A percentile compares a stretch with the other conserved stretches of the same genome.
phyloP scores from a whole-genome alignment of 2,797 vertebrate genomes.

The Babyrousa celebensis region DNA sequence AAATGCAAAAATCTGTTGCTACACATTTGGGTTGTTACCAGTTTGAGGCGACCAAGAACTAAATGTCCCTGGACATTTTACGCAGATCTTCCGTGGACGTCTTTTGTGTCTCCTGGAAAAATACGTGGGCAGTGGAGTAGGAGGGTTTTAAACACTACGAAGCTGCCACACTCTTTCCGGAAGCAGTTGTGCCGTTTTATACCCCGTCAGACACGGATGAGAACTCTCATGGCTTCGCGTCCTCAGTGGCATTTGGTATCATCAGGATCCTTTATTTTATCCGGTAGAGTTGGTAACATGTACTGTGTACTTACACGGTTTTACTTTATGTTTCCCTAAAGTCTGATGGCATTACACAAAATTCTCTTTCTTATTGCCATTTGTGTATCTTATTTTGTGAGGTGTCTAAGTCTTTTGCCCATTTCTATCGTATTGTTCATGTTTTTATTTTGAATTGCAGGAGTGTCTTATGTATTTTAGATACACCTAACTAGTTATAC shows the following conservation, averaged over 20 bases:
- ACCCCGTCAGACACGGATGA: background rate
- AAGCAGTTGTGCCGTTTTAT: slow-evolving; percentile 34
- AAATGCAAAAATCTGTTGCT: slow-evolving; percentile 50
- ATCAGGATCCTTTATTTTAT: background rate
- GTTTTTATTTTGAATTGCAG: slow-evolving; percentile 23
- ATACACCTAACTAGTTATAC: background rate
- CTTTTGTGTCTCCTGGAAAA: slow-evolving; percentile 39
- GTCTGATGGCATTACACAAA: background rate
- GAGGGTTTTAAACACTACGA: slow-evolving; percentile 8
- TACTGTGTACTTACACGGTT: background rate
- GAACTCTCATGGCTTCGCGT: background rate
- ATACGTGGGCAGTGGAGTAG: background rate
- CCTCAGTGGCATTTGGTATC: background rate
- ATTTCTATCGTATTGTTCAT: background rate
- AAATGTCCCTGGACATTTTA: slow-evolving; percentile 35
- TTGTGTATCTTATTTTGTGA: slow-evolving; percentile 2
- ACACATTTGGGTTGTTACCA: slow-evolving; percentile 9
- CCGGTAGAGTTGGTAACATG: background rate
- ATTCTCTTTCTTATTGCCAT: background rate
- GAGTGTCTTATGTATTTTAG: background rate
- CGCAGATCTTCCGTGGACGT: slow-evolving; percentile 35
- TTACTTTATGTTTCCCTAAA: slow-evolving; percentile 42
- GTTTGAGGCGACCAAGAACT: background rate
- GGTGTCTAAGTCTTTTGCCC: background rate
- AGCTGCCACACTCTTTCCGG: background rate